Conservation (phyloP, 2,888 invertebrate genomes). For the Ephialtes manifestator region DNA sequence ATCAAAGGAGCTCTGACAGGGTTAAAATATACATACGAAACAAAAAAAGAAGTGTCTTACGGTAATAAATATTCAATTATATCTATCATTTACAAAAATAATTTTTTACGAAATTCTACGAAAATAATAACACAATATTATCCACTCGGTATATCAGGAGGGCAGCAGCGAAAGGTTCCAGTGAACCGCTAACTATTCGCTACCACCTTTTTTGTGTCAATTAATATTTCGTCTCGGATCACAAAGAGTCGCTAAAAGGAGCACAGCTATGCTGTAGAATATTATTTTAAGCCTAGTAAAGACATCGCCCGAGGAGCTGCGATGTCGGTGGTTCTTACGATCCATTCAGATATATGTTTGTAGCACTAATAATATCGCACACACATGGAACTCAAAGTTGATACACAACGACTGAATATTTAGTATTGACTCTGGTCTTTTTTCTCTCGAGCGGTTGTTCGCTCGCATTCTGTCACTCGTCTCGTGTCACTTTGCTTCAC, state of each 20-base stretch:
- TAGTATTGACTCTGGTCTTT: conserved; percentile 21
- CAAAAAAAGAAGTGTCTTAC: too few species aligned
- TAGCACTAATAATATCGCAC: conserved; percentile 32
- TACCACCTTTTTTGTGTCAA: conserved; percentile 78
- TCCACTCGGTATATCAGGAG: background rate
- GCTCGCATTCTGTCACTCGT: conserved; percentile 45
- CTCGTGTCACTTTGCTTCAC: conserved; percentile 37
- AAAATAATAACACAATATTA: background rate
- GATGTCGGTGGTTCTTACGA: conserved; percentile 26
- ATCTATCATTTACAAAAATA: background rate
- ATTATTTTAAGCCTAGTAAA: conserved; percentile 28
- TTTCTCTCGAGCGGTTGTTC: conserved; percentile 1
- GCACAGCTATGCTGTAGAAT: conserved; percentile 2
- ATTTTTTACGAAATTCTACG: background rate
- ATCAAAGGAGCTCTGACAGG: too few species aligned
- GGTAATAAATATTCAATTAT: too few species aligned
- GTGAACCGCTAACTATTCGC: conserved; percentile 19
- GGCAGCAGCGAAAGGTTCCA: conserved; percentile 14
- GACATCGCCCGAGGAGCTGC: conserved; percentile 46
- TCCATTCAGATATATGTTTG: conserved; percentile 33
- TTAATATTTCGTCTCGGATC: conserved; percentile 83
- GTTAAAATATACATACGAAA: too few species aligned
- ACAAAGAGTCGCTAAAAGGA: conserved; percentile 73
- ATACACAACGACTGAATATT: conserved; percentile 32
- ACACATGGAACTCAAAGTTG: background rate